These are phyloP conservation scores for Furcifer pardalis DNA, from an alignment of 2,797 vertebrate genomes.

Conservation along the genomic window DNA sequence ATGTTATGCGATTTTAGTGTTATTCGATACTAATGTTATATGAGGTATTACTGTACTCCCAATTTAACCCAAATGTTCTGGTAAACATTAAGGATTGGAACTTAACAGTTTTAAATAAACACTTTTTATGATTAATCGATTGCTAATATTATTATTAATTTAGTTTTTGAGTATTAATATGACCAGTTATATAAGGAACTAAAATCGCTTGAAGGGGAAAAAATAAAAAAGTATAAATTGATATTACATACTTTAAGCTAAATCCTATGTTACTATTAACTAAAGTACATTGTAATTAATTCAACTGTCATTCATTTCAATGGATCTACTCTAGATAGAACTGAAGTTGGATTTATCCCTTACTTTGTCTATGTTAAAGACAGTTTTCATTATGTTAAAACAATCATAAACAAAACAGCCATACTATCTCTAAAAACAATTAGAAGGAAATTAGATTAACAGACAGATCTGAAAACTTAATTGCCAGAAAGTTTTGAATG, in stretches of 20 bases:
- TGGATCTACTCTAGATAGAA: neutral
- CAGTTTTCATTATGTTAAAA: neutral
- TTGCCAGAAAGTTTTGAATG: constrained; percentile 31
- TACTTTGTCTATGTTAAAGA: neutral
- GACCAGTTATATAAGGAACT: too few species aligned
- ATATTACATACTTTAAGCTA: neutral
- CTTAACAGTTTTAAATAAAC: neutral
- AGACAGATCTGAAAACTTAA: constrained; percentile 15
- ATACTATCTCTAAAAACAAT: constrained; percentile 5
- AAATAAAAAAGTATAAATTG: too few species aligned
- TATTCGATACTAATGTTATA: too few species aligned
- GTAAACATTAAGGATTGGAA: neutral
- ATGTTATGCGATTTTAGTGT: too few species aligned
- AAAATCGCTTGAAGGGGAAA: too few species aligned
- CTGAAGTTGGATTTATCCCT: too few species aligned
- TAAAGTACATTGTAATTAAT: neutral
- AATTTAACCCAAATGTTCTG: neutral
- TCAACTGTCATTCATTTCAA: neutral
- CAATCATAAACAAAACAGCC: neutral
- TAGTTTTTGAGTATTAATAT: too few species aligned
- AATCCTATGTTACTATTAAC: neutral
- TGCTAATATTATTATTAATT: too few species aligned
- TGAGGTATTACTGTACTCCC: too few species aligned
- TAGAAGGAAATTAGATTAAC: constrained; percentile 2
- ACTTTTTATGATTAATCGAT: too few species aligned